phyloP scores from a whole-genome alignment of 2,113 vertebrate species.

The Hydrolagus affinis region DNA sequence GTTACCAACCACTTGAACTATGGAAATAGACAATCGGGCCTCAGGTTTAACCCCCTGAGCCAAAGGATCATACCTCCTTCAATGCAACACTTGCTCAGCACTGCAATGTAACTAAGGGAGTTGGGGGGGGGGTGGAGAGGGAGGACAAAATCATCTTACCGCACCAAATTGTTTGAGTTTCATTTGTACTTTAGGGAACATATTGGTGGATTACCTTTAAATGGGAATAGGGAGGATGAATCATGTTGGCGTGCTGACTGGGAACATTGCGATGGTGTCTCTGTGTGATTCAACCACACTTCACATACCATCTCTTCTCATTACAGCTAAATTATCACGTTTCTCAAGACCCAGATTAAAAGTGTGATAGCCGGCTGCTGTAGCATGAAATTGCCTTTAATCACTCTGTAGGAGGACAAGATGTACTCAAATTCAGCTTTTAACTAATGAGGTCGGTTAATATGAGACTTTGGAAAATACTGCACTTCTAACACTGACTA shows the following conservation, averaged over 20 bases:
- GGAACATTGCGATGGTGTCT: constrained; percentile 29
- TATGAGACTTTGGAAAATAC: constrained; percentile 18
- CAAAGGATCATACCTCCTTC: too few relatives aligned
- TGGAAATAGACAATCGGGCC: too few relatives aligned
- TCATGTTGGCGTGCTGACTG: constrained; percentile 2
- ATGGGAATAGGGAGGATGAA: constrained; percentile 21
- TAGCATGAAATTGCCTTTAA: constrained; percentile 12
- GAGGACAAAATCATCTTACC: too few relatives aligned
- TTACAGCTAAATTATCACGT: constrained; percentile 31
- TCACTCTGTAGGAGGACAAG: constrained; percentile 28
- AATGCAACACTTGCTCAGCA: too few relatives aligned
- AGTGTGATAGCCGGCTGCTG: constrained; percentile 30
- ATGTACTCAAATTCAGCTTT: constrained; percentile 27
- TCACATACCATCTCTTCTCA: constrained; percentile 27
- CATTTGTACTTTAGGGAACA: too few relatives aligned
- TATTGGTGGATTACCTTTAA: constrained; percentile 18
- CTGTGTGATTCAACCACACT: constrained; percentile 30
- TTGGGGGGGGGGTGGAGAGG: too few relatives aligned
- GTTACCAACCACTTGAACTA: too few relatives aligned
- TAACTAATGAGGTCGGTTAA: constrained; percentile 32
- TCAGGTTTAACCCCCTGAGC: too few relatives aligned
- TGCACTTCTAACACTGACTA: background rate
- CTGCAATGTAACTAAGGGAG: too few relatives aligned
- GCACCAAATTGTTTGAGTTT: too few relatives aligned
- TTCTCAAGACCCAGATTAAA: constrained; percentile 31